Evolutionary conservation across 2,797 vertebrate species (phyloP).

Genomic region (Orestias chungarensis): DNA sequence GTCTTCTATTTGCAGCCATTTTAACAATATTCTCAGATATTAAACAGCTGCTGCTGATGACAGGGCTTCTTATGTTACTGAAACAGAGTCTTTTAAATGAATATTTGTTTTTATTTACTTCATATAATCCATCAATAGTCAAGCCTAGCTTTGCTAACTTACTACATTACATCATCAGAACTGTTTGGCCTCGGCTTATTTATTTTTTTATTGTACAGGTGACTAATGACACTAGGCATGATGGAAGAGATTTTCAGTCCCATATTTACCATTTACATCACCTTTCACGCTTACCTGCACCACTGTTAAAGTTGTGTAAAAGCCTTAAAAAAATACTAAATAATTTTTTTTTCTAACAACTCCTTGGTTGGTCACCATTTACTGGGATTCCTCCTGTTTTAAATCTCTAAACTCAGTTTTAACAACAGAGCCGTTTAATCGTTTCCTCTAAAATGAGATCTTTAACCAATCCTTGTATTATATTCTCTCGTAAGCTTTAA

Average conservation of each 20-base stretch:
- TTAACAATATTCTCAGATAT: background rate
- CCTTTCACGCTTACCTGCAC: background rate
- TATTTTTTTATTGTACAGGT: slow-evolving; percentile 35
- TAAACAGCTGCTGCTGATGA: slow-evolving; percentile 7
- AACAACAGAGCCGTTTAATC: background rate
- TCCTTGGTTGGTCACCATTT: background rate
- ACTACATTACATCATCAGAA: slow-evolving; percentile 21
- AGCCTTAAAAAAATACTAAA: background rate
- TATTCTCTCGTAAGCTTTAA: background rate
- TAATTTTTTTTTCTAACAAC: background rate
- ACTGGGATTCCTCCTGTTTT: background rate
- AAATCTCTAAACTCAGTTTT: background rate
- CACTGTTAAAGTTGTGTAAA: background rate
- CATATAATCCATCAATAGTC: slow-evolving; percentile 2
- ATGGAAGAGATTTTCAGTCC: slow-evolving; percentile 39
- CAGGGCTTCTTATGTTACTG: slow-evolving; percentile 3
- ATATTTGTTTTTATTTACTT: slow-evolving; percentile 8
- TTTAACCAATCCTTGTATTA: background rate
- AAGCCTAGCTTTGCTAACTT: slow-evolving; percentile 8
- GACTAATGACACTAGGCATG: slow-evolving; percentile 26
- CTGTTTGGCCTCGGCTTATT: slow-evolving; percentile 7
- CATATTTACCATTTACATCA: slow-evolving; percentile 19
- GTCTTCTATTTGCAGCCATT: background rate
- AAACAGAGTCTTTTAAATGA: background rate
- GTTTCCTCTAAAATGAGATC: too few species aligned